Base-by-base conservation (phyloP, 2,888 invertebrate genomes). In the Eupithecia centaureata region DNA sequence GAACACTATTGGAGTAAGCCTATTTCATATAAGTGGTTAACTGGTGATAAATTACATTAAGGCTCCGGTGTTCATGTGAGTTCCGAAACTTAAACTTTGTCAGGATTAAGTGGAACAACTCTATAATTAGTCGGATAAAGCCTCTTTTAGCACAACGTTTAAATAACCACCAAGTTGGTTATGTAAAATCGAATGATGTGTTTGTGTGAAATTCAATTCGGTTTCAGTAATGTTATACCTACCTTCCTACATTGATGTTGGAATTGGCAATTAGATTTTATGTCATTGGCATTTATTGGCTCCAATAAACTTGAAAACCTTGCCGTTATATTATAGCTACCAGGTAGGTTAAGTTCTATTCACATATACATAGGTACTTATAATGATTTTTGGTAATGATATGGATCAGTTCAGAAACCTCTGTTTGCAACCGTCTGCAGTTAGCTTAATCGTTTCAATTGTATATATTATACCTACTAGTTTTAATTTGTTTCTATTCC, bases 1-100 rank as follows among this genome's bases (percentile, higher is more conserved):
- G 62, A 62, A 65, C 57, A 52, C 58, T 68, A 54, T 62, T 56
- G 27, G 33, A 62, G 42, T 32, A 51, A 59, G 54, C 62, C 54
- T 51, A 54, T 65, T 60, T 61, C 58, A n/a, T n/a, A 30, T 54
- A 35, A 51, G 64, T 51, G 60, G 63, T 63, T 62, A 57, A 56
- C 47, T 61, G 57, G 54, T 62, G 62, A 65, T 58, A 64, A 68
- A 65, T 67, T 67, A 64, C 51, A 65, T 63, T 72, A 69, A 18
- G 62, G 63, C 58, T 33, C 67, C 57, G 57, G 32, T 32, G 30
- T 57, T 57, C 27, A 56, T 30, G 30, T 18, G 32, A 70, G 65
- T 63, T 69, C 35, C 52, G 60, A 32, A 65, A 47, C 60, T 63
- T 57, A 70, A 70, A 68, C 61, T 68, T 60, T 57, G 52, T 47